Percentiles rank a stretch among this genome's conserved stretches.
phyloP scores from a whole-genome alignment of 2,888 invertebrate species.

The Anagyrus pseudococci region DNA sequence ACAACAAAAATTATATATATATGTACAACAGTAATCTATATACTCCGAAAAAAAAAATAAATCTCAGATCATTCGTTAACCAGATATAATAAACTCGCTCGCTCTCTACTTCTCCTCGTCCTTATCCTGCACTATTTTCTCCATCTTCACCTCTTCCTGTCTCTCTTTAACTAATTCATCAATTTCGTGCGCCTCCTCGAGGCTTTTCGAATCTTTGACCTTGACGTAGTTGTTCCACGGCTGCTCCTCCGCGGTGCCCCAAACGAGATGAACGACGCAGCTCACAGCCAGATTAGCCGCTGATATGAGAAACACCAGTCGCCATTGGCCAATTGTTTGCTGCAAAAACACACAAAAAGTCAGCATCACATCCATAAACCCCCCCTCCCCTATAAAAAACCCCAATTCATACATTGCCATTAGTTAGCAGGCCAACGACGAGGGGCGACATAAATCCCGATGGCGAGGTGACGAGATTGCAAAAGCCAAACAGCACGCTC shows the following conservation, averaged over 20 bases:
- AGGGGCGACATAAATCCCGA: conserved; percentile 68
- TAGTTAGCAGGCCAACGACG: conserved; percentile 69
- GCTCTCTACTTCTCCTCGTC: no score
- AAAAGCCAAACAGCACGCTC: conserved; percentile 69
- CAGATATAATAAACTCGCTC: no score
- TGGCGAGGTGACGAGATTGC: conserved; percentile 66
- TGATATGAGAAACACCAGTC: conserved; percentile 54
- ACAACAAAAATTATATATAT: no score
- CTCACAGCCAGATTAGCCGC: conserved; percentile 49
- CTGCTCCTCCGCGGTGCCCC: conserved; percentile 54
- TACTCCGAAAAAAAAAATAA: no score
- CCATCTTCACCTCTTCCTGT: no score
- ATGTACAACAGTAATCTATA: no score
- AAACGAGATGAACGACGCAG: conserved; percentile 47
- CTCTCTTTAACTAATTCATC: not conserved
- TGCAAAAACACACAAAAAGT: no score
- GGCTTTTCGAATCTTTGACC: conserved; percentile 39
- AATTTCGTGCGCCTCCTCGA: not conserved
- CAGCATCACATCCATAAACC: not conserved
- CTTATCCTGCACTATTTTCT: not conserved
- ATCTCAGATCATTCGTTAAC: no score
- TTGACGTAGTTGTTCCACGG: conserved; percentile 51
- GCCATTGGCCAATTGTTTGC: conserved; percentile 60
- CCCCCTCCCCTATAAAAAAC: not conserved
- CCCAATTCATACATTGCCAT: conserved; percentile 66